phyloP scores from a whole-genome alignment of 2,797 vertebrate genomes.

The Acridotheres tristis region DNA sequence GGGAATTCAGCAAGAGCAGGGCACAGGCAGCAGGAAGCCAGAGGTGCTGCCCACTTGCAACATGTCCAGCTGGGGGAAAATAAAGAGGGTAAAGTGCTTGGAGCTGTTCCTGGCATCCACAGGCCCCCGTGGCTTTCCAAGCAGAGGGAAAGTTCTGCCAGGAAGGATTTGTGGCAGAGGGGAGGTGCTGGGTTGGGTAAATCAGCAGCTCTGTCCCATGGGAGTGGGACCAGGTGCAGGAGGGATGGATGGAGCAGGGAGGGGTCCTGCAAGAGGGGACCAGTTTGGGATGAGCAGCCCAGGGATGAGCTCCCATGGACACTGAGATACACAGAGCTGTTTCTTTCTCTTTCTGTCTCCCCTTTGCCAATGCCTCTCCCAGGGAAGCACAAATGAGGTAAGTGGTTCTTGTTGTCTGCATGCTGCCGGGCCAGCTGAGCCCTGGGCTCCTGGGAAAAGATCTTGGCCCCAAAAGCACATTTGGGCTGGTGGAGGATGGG shows the following conservation, averaged over 20 bases:
- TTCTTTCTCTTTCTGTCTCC: background rate
- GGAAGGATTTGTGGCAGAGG: background rate
- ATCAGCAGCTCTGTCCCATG: rapidly evolving
- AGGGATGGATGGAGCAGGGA: background rate
- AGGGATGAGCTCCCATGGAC: background rate
- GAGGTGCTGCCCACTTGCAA: background rate
- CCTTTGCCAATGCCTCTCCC: constrained; percentile 70
- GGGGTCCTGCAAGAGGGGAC: background rate
- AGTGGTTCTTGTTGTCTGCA: constrained; percentile 58
- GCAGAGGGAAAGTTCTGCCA: background rate
- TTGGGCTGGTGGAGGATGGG: background rate
- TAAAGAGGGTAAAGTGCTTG: background rate
- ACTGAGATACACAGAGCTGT: constrained; percentile 39
- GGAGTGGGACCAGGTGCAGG: background rate
- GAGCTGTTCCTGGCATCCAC: background rate
- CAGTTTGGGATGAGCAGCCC: background rate
- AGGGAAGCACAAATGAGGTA: constrained; percentile 99
- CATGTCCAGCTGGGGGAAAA: background rate
- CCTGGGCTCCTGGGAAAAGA: background rate
- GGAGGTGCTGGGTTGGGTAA: rapidly evolving
- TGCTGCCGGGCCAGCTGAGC: background rate
- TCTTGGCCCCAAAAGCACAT: rapidly evolving
- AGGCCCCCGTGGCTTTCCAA: background rate
- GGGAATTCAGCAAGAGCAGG: background rate
- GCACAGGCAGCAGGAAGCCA: background rate